Percentiles rank a stretch among this genome's conserved stretches.
Conservation (phyloP, 2,113 vertebrate species). For the Origma solitaria region DNA sequence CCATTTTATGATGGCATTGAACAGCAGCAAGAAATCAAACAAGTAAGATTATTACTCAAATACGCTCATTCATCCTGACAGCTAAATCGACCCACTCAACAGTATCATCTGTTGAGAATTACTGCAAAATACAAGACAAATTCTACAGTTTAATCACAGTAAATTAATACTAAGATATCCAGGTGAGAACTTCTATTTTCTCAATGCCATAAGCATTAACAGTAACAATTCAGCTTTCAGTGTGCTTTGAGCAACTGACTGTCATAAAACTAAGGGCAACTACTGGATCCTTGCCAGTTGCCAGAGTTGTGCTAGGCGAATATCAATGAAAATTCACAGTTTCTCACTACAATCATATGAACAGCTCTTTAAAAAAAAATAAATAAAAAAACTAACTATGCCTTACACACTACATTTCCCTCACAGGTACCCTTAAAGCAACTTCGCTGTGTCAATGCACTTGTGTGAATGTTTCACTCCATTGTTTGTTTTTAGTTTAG, state of each 20-base stretch:
- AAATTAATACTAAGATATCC: background rate
- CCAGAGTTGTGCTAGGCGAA: background rate
- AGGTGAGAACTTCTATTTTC: background rate
- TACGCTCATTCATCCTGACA: background rate
- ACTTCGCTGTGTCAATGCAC: background rate
- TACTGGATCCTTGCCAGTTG: background rate
- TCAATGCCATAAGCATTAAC: background rate
- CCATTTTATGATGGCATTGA: background rate
- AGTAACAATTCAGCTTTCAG: background rate
- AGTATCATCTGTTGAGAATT: background rate
- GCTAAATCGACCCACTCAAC: background rate
- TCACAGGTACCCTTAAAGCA: background rate
- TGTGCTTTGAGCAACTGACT: background rate
- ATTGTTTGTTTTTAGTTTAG: background rate
- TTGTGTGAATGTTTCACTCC: background rate
- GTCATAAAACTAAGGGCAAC: background rate
- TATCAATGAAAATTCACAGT: background rate
- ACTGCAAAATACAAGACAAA: background rate
- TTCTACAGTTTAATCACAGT: background rate
- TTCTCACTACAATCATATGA: background rate
- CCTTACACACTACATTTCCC: background rate
- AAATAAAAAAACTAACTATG: background rate
- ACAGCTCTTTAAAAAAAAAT: background rate
- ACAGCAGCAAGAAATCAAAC: slow-evolving; percentile 1
- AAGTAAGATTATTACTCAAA: background rate